Percentiles rank a stretch among this genome's conserved stretches.
phyloP scores from a whole-genome alignment of 2,797 vertebrate species.

The Pelodytes ibericus region DNA sequence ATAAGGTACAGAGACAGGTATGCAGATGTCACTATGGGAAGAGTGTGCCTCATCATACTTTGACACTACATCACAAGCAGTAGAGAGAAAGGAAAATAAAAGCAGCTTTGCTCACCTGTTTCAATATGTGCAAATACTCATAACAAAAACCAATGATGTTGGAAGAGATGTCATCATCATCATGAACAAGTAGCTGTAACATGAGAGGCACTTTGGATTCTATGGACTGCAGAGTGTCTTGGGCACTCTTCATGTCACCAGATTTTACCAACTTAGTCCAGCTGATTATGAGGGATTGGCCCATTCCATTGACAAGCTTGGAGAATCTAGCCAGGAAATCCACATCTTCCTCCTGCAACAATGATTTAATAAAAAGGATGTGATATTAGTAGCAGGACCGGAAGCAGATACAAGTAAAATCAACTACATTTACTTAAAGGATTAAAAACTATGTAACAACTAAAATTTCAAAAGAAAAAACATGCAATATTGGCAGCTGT shows the following conservation, averaged over 20 bases:
- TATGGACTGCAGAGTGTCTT: constrained; percentile 85
- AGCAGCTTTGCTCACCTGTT: constrained; percentile 87
- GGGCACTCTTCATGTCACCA: constrained; percentile 81
- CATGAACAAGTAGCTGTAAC: constrained; percentile 90
- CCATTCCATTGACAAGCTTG: constrained; percentile 95
- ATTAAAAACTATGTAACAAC: too few relatives aligned
- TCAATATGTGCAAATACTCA: constrained; percentile 96
- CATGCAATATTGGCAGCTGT: too few relatives aligned
- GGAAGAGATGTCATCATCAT: constrained; percentile 96
- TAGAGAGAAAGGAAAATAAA: too few relatives aligned
- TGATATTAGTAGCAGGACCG: neutral
- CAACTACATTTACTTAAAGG: too few relatives aligned
- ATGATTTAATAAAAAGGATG: neutral
- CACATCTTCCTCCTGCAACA: constrained; percentile 90
- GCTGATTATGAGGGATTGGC: constrained; percentile 92
- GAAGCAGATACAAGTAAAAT: neutral
- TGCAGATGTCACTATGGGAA: too few relatives aligned
- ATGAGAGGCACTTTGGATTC: constrained; percentile 91
- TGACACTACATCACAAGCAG: too few relatives aligned
- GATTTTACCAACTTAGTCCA: constrained; percentile 91
- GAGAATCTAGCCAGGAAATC: constrained; percentile 98
- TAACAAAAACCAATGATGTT: constrained; percentile 97
- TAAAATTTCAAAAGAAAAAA: too few relatives aligned
- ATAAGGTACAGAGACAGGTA: too few relatives aligned
- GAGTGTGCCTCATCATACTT: too few relatives aligned